Evolutionary conservation across 2,113 vertebrate species (phyloP).

Genomic region (Etheostoma spectabile): DNA sequence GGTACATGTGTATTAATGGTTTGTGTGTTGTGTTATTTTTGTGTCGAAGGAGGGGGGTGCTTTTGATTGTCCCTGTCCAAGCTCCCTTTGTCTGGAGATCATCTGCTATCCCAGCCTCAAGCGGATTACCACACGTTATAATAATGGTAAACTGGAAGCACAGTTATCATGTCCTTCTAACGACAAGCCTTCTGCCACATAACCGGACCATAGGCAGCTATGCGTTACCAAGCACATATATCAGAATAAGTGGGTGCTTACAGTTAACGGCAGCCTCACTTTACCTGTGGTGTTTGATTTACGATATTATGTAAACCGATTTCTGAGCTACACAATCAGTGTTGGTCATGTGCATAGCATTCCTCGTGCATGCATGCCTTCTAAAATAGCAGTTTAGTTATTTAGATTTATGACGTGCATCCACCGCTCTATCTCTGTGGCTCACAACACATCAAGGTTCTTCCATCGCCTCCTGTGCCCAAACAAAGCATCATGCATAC

Average conservation of each 20-base stretch:
- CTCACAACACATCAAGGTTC: conserved; percentile 19
- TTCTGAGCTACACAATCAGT: neutral
- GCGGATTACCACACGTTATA: conserved; percentile 78
- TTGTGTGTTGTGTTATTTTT: conserved; percentile 5
- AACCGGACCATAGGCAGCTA: conserved; percentile 31
- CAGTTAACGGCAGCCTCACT: conserved; percentile 14
- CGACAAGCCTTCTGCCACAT: conserved; percentile 16
- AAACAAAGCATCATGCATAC: conserved; percentile 16
- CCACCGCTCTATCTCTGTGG: neutral
- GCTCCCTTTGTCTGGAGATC: conserved; percentile 74
- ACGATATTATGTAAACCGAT: conserved; percentile 13
- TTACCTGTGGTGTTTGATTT: conserved; percentile 36
- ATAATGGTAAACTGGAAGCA: conserved; percentile 69
- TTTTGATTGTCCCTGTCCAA: conserved; percentile 33
- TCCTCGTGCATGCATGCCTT: neutral
- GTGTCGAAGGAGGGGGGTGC: neutral
- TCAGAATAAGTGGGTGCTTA: neutral
- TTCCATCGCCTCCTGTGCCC: too few species aligned
- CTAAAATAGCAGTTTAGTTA: conserved; percentile 17
- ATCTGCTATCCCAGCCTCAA: conserved; percentile 62
- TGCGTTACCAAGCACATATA: conserved; percentile 36
- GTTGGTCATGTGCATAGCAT: conserved; percentile 27
- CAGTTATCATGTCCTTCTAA: conserved; percentile 56
- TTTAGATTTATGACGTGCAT: conserved; percentile 45
- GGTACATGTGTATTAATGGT: neutral